Evolutionary conservation across 2,113 vertebrate species (phyloP).

Genomic region (Gavia stellata): DNA sequence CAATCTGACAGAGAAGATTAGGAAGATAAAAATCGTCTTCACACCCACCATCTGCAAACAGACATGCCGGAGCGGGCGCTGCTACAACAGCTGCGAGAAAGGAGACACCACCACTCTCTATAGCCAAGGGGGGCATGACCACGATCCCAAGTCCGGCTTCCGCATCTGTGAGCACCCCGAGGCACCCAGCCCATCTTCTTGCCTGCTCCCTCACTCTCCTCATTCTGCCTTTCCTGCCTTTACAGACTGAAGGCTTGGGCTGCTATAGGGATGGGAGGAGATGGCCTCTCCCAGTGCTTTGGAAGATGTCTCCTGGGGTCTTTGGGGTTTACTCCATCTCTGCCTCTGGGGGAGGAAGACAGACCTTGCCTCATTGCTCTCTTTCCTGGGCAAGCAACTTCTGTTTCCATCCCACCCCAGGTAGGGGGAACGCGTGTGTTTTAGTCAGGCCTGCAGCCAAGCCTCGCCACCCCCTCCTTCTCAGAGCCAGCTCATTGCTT

Average conservation of each 20-base stretch:
- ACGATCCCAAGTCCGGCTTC: constrained; percentile 82
- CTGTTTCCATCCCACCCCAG: not conserved
- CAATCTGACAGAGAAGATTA: constrained; percentile 80
- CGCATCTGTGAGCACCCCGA: constrained; percentile 86
- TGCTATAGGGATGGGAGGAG: not conserved
- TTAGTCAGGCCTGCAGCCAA: constrained; percentile 37
- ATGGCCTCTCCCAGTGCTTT: not conserved
- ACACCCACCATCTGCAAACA: constrained; percentile 94
- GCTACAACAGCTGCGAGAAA: constrained; percentile 88
- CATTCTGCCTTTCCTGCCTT: not conserved
- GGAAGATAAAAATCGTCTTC: constrained; percentile 90
- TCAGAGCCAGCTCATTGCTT: constrained; percentile 56
- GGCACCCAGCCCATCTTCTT: not conserved
- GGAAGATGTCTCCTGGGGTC: not conserved
- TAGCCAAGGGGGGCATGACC: constrained; percentile 75
- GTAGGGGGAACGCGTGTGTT: not conserved
- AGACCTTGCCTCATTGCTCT: not conserved
- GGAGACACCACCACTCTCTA: constrained; percentile 92
- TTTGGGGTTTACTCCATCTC: not conserved
- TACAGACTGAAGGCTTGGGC: not conserved
- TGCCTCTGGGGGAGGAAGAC: not conserved
- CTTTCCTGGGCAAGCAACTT: constrained; percentile 26
- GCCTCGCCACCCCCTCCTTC: constrained; percentile 3
- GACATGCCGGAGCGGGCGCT: constrained; percentile 81
- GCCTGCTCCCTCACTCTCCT: not conserved